Evolutionary conservation across 2,797 vertebrate genomes (phyloP).

Genomic region (Anabas testudineus): DNA sequence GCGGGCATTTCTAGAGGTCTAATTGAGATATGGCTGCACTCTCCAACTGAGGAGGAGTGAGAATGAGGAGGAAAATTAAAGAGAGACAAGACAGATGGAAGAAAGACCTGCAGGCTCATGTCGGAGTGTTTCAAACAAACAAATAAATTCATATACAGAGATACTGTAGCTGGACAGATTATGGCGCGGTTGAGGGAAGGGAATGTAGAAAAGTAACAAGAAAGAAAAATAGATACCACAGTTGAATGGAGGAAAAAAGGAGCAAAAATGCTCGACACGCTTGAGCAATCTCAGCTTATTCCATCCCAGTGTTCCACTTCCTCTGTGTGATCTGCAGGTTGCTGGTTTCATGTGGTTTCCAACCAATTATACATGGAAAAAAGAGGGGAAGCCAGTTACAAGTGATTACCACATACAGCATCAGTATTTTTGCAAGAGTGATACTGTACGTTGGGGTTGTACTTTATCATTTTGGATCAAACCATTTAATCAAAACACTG

Average conservation of each 20-base stretch:
- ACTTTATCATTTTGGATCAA: background rate
- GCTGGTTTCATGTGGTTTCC: conserved; percentile 61
- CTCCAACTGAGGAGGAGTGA: conserved; percentile 38
- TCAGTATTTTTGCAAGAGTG: no score
- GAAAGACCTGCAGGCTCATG: conserved; percentile 4
- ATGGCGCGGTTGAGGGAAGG: conserved; percentile 3
- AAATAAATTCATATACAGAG: conserved; percentile 3
- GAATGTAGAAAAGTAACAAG: conserved; percentile 33
- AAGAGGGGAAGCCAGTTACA: conserved; percentile 43
- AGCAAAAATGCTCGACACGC: conserved; percentile 32
- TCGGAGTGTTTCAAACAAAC: conserved; percentile 5
- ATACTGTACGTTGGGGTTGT: background rate
- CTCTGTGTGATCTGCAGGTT: conserved; percentile 57
- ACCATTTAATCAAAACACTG: conserved; percentile 8
- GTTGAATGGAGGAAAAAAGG: conserved; percentile 22
- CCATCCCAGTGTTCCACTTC: conserved; percentile 36
- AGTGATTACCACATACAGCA: conserved; percentile 56
- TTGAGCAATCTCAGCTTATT: conserved; percentile 51
- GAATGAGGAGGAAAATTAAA: conserved; percentile 48
- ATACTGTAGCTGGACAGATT: background rate
- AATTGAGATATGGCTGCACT: conserved; percentile 56
- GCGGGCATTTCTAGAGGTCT: conserved; percentile 57
- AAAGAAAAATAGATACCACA: conserved; percentile 38
- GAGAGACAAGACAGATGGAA: conserved; percentile 38
- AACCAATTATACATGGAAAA: conserved; percentile 68